Base-by-base conservation (phyloP, 2,888 invertebrate genomes). In the Nymphalis c-album region DNA sequence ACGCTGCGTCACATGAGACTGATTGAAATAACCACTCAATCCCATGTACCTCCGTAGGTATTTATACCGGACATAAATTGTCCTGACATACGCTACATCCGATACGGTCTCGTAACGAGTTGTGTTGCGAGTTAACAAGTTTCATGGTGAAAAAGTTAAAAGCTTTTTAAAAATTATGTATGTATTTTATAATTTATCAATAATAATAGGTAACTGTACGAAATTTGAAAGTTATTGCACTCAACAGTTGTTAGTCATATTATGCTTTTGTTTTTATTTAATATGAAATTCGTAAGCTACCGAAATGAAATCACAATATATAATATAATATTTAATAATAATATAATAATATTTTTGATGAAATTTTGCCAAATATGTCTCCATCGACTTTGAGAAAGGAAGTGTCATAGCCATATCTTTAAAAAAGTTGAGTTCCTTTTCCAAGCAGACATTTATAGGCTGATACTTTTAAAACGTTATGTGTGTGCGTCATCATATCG, bases 11-110 rank as follows among this genome's bases (percentile, higher is more conserved):
- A 78, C 71, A 67, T 73, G 75, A 77, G 77, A 79, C 78, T 80
- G 80, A 82, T 83, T 79, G 80, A 75, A 76, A 76, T 75, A 73
- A 74, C 72, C 70, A 61, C 67, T 68, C 73, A 67, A 64, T 70
- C 67, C 60, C 35, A 57, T 40, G 57, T 61, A 61, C 60, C 65
- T 65, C 58, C 65, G 60, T 65, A 65, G 65, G 60, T 65, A 65
- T 65, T 67, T 60, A 60, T 67, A 63, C 69, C 35, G 48, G 67
- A 67, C 57, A 67, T 60, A 67, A 67, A 67, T 69, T 63, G 69
- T 66, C 59, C 53, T 20, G 55, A 60, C 66, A 55, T 26, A 31
- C 50, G 57, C 46, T 61, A 47, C 65, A 64, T 68, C 61, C 61
- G 68, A 68, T 68, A 68, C 59, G 50, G 59, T 18, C 59, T 55